Evolutionary conservation across 1,140 invertebrate genomes (phyloP).

Genomic region (Bacillus rossius): DNA sequence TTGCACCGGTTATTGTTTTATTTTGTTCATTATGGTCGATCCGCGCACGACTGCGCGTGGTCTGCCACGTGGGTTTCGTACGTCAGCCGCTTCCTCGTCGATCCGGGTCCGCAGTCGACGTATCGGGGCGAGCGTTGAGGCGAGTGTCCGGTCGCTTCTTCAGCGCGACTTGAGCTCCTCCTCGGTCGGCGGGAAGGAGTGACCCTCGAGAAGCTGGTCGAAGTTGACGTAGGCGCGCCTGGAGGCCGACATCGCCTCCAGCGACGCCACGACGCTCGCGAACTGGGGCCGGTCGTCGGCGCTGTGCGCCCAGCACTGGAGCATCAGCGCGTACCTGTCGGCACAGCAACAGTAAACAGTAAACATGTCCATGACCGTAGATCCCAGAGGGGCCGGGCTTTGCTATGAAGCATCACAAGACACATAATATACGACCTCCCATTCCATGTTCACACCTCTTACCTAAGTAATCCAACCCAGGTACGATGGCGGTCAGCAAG

Average conservation of each 20-base stretch:
- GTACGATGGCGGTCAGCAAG: too few species aligned
- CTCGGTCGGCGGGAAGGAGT: slow-evolving; percentile 11
- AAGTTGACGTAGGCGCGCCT: slow-evolving; percentile 9
- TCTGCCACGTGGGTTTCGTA: too few species aligned
- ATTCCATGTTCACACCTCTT: not conserved
- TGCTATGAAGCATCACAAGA: not conserved
- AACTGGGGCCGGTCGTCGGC: slow-evolving; percentile 7
- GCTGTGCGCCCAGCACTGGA: slow-evolving; percentile 2
- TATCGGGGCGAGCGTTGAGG: too few species aligned
- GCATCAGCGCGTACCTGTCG: slow-evolving; percentile 7
- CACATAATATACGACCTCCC: not conserved
- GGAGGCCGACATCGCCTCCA: not conserved
- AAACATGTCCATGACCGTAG: too few species aligned
- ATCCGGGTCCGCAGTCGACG: too few species aligned
- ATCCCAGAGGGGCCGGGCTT: not conserved
- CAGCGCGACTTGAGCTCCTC: too few species aligned
- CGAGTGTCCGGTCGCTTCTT: too few species aligned
- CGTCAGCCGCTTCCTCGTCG: too few species aligned
- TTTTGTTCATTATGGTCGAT: too few species aligned
- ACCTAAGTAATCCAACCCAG: not conserved
- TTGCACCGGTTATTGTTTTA: too few species aligned
- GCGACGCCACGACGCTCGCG: not conserved
- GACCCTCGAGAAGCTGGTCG: not conserved
- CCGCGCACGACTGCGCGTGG: too few species aligned
- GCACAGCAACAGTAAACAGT: not conserved